A percentile compares a stretch with the other conserved stretches of the same genome.
Evolutionary conservation across 2,797 vertebrate species (phyloP).

Genomic region (Aphelocoma californica): DNA sequence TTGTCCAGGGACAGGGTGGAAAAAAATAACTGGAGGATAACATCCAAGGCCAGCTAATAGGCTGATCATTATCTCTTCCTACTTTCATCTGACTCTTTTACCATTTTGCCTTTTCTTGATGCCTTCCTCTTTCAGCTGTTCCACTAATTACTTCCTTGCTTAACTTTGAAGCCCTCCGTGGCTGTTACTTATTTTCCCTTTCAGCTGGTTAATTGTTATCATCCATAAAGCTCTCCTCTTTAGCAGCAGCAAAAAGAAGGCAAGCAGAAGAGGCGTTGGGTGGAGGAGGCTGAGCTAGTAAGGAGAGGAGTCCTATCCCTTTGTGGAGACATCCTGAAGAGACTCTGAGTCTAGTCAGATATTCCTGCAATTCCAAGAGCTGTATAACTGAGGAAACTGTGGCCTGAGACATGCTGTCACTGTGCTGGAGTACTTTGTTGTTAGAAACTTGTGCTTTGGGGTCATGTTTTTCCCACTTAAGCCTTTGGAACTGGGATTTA

Average conservation of each 20-base stretch:
- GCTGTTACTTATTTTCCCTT: neutral
- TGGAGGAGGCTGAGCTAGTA: neutral
- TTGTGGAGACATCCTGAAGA: neutral
- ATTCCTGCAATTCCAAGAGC: neutral
- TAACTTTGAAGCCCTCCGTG: neutral
- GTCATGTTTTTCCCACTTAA: neutral
- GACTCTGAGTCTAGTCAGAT: neutral
- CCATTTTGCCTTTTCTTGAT: neutral
- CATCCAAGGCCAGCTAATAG: neutral
- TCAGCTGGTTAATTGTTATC: constrained; percentile 27
- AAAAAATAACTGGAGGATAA: neutral
- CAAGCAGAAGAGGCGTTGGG: neutral
- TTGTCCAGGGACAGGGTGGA: neutral
- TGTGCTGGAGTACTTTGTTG: neutral
- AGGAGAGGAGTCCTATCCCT: neutral
- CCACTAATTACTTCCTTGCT: constrained; percentile 42
- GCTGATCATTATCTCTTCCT: neutral
- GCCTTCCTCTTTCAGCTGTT: neutral
- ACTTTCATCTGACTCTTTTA: neutral
- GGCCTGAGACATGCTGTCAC: neutral
- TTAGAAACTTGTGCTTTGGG: neutral
- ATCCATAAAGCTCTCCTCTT: neutral
- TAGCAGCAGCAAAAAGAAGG: neutral
- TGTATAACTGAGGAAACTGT: neutral
- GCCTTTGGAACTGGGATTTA: neutral